These are phyloP conservation scores for Acanthochromis polyacanthus DNA, from an alignment of 2,113 vertebrate species.

Conservation along the genomic window DNA sequence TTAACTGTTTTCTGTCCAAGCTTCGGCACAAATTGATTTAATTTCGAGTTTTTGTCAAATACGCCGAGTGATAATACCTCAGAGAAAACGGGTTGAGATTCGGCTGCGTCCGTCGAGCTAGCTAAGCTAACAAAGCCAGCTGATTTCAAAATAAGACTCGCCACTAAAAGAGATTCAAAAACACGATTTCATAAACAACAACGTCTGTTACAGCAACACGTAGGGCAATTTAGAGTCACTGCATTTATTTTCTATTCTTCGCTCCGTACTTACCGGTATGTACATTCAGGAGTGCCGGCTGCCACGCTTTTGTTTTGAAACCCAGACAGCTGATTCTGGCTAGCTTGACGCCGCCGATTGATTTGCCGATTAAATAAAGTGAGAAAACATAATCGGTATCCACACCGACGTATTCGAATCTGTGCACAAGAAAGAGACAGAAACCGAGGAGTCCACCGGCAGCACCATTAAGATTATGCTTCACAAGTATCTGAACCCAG, in stretches of 20 bases:
- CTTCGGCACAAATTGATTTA: not conserved
- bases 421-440: too few relatives aligned
- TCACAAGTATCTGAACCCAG: conserved; percentile 13
- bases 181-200: fast-evolving
- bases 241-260: fast-evolving
- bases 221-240: fast-evolving
- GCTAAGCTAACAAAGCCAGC: not conserved
- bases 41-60: conserved; percentile 26
- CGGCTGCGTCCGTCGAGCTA: not conserved
- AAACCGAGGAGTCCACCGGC: fast-evolving
- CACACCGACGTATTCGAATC: not conserved
- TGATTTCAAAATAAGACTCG: conserved; percentile 12
- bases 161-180: not conserved
- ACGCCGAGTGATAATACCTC: not conserved
- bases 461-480: not conserved
- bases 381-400: not conserved
- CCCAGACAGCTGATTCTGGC: fast-evolving
- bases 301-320: conserved; percentile 54
- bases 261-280: not conserved
- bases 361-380: not conserved
- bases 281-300: not conserved
- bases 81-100: not conserved
- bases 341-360: conserved; percentile 35
- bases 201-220: fast-evolving
- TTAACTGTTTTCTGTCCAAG: not conserved